Percentiles rank a stretch among this genome's conserved stretches.
Conservation (phyloP, 2,888 invertebrate genomes). For the Phasia obesa region DNA sequence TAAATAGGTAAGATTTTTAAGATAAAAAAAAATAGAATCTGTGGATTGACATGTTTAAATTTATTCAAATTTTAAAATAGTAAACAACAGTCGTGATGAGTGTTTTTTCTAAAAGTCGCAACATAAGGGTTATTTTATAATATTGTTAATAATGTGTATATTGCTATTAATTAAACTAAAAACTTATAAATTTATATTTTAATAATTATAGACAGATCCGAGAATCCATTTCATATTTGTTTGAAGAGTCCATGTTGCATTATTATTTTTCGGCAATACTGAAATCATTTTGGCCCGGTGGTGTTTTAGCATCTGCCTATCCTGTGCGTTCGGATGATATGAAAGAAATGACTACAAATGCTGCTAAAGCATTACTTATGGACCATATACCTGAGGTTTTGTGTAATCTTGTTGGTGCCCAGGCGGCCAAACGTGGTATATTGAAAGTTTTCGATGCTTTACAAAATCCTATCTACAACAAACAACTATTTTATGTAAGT, state of each 20-base stretch:
- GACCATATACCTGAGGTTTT: slow-evolving; percentile 91
- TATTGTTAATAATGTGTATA: no score
- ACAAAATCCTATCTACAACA: slow-evolving; percentile 93
- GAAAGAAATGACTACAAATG: slow-evolving; percentile 87
- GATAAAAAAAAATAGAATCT: no score
- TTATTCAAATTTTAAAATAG: no score
- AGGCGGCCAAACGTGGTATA: slow-evolving; percentile 91
- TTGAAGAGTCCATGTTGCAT: slow-evolving; percentile 95
- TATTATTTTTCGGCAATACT: slow-evolving; percentile 92
- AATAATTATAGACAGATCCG: slow-evolving; percentile 88
- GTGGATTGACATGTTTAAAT: no score
- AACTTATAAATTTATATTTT: no score
- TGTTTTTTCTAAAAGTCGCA: no score
- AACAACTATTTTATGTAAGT: slow-evolving; percentile 95
- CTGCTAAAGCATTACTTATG: slow-evolving; percentile 85
- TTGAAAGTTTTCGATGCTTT: slow-evolving; percentile 93
- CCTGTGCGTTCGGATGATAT: slow-evolving; percentile 85
- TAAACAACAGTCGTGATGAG: no score
- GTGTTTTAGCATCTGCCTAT: slow-evolving; percentile 85
- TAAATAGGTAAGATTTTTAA: slow-evolving; percentile 91
- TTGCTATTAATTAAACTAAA: no score
- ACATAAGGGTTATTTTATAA: no score
- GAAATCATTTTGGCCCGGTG: slow-evolving; percentile 95
- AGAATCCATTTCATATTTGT: slow-evolving; percentile 92
- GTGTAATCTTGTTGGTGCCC: slow-evolving; percentile 92